Percentiles rank a stretch among this genome's conserved stretches.
phyloP scores from a whole-genome alignment of 2,888 invertebrate genomes.

The Plagodis dolabraria region DNA sequence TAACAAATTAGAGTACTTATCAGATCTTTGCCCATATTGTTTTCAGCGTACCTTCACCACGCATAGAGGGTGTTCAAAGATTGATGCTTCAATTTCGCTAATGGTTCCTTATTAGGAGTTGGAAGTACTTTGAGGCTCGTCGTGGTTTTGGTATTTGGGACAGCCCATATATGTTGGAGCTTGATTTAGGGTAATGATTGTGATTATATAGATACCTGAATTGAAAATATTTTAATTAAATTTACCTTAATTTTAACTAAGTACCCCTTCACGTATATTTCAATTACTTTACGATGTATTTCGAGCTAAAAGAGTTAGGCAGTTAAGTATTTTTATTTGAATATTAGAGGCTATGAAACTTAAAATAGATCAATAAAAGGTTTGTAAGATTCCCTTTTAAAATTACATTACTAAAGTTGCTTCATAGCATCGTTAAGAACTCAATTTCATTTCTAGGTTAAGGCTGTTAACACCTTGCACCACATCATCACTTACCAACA shows the following conservation, averaged over 20 bases:
- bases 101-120: slow-evolving; percentile 60
- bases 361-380: too few relatives aligned
- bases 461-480: too few relatives aligned
- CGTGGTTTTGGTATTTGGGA: slow-evolving; percentile 34
- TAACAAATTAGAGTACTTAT: slow-evolving; percentile 2
- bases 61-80: slow-evolving; percentile 47
- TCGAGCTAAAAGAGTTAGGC: too few relatives aligned
- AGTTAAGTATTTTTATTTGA: too few relatives aligned
- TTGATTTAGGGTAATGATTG: slow-evolving; percentile 33
- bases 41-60: slow-evolving; percentile 36
- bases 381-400: too few relatives aligned
- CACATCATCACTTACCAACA: too few relatives aligned
- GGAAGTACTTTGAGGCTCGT: slow-evolving; percentile 36
- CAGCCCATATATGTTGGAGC: slow-evolving; percentile 26
- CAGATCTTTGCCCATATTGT: slow-evolving; percentile 27
- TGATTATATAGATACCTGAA: slow-evolving; percentile 15
- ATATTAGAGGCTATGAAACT: too few relatives aligned
- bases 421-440: too few relatives aligned
- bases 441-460: too few relatives aligned
- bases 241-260: background rate
- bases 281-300: too few relatives aligned
- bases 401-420: too few relatives aligned
- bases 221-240: slow-evolving; percentile 11
- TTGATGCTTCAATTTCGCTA: slow-evolving; percentile 66
- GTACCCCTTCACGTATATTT: too few relatives aligned